Percentiles rank a stretch among this genome's conserved stretches.
phyloP scores from a whole-genome alignment of 2,113 vertebrate genomes.

The Merops nubicus region DNA sequence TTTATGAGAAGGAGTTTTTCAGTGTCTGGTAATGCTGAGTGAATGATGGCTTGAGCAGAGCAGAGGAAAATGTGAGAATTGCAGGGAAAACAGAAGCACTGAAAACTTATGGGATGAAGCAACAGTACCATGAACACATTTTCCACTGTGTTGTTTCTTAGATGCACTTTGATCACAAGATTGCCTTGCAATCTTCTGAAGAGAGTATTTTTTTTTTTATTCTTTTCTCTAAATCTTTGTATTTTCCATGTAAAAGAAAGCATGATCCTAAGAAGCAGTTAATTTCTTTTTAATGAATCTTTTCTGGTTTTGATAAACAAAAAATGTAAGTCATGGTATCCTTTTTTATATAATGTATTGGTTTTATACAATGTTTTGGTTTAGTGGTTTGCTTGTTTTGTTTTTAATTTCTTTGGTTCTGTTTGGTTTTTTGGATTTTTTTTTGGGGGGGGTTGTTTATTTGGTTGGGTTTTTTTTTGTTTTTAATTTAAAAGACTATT shows the following conservation, averaged over 20 bases:
- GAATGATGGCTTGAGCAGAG: background rate
- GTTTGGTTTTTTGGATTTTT: too few species aligned
- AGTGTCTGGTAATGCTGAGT: background rate
- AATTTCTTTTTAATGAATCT: background rate
- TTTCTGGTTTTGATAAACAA: background rate
- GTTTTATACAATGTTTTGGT: background rate
- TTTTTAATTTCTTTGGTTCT: too few species aligned
- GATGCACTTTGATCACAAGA: background rate
- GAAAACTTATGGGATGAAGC: background rate
- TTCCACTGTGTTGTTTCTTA: background rate
- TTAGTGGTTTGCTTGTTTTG: background rate
- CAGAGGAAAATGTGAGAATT: background rate
- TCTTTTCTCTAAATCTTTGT: background rate
- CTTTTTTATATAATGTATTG: background rate
- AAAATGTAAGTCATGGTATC: rapidly evolving
- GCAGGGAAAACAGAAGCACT: background rate
- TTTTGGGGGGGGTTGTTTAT: too few species aligned
- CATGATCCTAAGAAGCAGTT: background rate
- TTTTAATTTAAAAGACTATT: background rate
- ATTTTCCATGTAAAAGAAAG: background rate
- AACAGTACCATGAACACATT: background rate
- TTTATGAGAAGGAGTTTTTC: background rate
- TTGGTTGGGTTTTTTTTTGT: too few species aligned
- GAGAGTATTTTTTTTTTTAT: background rate
- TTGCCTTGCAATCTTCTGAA: background rate